These are phyloP conservation scores for Semotilus atromaculatus DNA, from an alignment of 2,797 vertebrate species.

Conservation along the genomic window DNA sequence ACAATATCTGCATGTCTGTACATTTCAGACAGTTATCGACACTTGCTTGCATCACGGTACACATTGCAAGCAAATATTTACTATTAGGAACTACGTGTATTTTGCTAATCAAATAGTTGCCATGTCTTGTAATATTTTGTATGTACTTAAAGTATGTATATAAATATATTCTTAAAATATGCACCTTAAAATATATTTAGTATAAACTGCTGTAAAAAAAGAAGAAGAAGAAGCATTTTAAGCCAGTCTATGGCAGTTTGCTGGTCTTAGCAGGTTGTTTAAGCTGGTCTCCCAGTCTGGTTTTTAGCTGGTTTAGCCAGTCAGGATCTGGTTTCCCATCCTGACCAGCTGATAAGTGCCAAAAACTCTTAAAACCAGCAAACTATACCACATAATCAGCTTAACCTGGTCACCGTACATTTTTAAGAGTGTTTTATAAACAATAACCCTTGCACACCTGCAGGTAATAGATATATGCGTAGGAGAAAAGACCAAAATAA, in stretches of 20 bases:
- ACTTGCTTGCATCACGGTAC: neutral
- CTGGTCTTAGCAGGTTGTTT: neutral
- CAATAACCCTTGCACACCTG: too few species aligned
- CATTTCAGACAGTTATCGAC: slow-evolving; percentile 50
- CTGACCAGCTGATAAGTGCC: neutral
- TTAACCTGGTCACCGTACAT: neutral
- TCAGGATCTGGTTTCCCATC: neutral
- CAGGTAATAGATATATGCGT: too few species aligned
- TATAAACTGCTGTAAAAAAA: neutral
- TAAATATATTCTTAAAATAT: neutral
- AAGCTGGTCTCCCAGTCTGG: neutral
- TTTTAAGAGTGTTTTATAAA: neutral
- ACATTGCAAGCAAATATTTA: neutral
- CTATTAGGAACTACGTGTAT: neutral
- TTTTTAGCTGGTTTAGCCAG: neutral
- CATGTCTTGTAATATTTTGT: neutral
- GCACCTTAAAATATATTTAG: neutral
- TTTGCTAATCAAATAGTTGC: neutral
- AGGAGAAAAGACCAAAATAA: too few species aligned
- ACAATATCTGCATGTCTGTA: slow-evolving; percentile 71
- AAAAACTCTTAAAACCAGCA: neutral
- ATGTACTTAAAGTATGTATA: neutral
- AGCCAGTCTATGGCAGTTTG: neutral
- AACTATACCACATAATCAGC: neutral
- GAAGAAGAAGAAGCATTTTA: neutral